phyloP scores from a whole-genome alignment of 2,888 invertebrate species.

The Fragum fragum region DNA sequence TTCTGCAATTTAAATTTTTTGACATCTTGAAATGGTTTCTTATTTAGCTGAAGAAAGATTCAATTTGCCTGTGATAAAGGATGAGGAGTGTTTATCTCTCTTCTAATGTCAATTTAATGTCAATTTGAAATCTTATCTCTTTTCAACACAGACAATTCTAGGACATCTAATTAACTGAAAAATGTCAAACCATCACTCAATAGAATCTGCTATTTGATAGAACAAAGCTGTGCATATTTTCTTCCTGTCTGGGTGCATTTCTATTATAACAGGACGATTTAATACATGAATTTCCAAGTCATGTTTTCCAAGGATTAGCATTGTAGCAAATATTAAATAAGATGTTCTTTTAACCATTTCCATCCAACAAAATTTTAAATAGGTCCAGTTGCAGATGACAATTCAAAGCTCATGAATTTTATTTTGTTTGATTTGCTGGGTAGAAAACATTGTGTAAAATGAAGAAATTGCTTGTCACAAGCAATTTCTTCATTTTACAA shows the following conservation, averaged over 20 bases:
- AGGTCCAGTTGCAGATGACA: no score
- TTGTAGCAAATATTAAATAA: no score
- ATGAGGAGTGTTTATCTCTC: constrained; percentile 2
- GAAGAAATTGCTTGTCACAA: not conserved
- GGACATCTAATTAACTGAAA: constrained; percentile 5
- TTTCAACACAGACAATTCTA: constrained; percentile 3
- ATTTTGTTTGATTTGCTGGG: no score
- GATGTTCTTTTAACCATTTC: no score
- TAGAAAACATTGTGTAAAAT: constrained; percentile 6
- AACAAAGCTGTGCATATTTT: constrained; percentile 1
- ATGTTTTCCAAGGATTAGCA: no score
- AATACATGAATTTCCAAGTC: no score
- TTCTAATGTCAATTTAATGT: constrained; percentile 6
- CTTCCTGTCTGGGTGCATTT: no score
- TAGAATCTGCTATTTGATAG: not conserved
- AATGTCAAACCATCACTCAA: not conserved
- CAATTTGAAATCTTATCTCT: constrained; percentile 3
- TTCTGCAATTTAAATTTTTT: no score
- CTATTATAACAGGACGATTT: no score
- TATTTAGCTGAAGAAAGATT: not conserved
- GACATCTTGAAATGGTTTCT: no score
- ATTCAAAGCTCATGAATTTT: no score
- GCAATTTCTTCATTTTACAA: not conserved
- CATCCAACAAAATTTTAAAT: no score
- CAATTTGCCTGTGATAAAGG: not conserved